Conservation (phyloP, 2,113 vertebrate species). For the Catharus minimus region DNA sequence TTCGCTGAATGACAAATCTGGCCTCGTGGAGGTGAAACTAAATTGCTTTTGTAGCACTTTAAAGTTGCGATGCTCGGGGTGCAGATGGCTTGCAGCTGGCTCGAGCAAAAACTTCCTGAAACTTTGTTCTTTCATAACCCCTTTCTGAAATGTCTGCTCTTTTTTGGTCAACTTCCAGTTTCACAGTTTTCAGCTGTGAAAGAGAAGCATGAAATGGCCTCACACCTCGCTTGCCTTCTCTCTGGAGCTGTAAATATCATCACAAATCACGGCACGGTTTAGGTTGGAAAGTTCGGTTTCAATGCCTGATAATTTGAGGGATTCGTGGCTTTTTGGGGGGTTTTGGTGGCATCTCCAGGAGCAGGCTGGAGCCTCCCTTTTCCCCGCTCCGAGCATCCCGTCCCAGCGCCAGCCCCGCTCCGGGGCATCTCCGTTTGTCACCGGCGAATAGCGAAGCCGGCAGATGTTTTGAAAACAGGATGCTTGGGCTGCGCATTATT, state of each 20-base stretch:
- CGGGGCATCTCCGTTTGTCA: neutral
- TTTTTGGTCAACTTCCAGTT: constrained; percentile 45
- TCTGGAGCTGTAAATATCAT: neutral
- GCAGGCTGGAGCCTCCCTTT: neutral
- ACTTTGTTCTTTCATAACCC: constrained; percentile 24
- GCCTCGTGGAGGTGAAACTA: neutral
- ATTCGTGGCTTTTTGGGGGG: neutral
- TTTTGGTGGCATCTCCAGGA: neutral
- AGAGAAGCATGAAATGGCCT: neutral
- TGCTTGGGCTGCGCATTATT: constrained; percentile 62
- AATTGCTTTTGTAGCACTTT: neutral
- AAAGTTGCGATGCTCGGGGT: neutral
- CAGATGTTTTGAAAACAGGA: constrained; percentile 85
- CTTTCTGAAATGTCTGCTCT: neutral
- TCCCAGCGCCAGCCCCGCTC: neutral
- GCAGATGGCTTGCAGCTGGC: neutral
- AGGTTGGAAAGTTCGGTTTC: rapidly evolving
- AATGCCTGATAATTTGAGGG: rapidly evolving
- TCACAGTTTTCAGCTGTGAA: neutral
- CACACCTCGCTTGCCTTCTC: neutral
- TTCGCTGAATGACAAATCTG: neutral
- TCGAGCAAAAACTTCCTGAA: neutral
- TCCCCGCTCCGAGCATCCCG: neutral
- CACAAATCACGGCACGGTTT: neutral
- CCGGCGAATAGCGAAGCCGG: constrained; percentile 24